Base-by-base conservation (phyloP, 2,113 vertebrate species). In the Apeltes quadracus region DNA sequence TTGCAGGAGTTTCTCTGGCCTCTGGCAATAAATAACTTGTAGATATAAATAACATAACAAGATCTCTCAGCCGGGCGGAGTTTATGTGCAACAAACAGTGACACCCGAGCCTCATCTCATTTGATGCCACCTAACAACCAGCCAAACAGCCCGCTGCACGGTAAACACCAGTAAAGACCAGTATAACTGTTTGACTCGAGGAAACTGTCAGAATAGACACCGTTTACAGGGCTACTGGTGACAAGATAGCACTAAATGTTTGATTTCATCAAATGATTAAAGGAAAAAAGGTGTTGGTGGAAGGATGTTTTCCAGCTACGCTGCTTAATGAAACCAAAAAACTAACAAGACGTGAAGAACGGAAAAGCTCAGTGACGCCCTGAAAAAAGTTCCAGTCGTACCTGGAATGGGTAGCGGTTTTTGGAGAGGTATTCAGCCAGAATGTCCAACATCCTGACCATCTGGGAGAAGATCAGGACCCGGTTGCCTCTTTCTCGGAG, bases 371-470 rank as follows among this genome's bases (percentile, higher is more conserved):
- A 36, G 0, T 22, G 18, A 11, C 18, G 22, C 16, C 1, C 14
- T 14, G 27, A 22, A 12, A 12, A 25, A 22, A 27, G 23, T 58
- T 3, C 3, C 10, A 53, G 48, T 22, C 34, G 84, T 85, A 99
- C 97, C 96, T 99, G 98, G 91, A 99, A 99, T 3, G 95, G 95
- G 72, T 97, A 99, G 86, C 97, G 96, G 67, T 96, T 97, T 81
- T 95, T 95, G 73, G 97, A 80, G 79, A 99, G 83, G 89, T 99
- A 99, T 75, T 99, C 97, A 0, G 98, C 98, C 86, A 99, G 86
- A 88, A 99, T 98, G 86, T 99, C 98, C 94, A 99, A 85, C 98
- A 99, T 99, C 82, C 97, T 93, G 89, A 99, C 98, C 98, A 99
- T 99, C 93, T 99, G 98, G 54, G 98, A 99, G 92, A 99, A 99